Evolutionary conservation across 1,140 invertebrate species (phyloP).

Genomic region (Eriocheir sinensis): DNA sequence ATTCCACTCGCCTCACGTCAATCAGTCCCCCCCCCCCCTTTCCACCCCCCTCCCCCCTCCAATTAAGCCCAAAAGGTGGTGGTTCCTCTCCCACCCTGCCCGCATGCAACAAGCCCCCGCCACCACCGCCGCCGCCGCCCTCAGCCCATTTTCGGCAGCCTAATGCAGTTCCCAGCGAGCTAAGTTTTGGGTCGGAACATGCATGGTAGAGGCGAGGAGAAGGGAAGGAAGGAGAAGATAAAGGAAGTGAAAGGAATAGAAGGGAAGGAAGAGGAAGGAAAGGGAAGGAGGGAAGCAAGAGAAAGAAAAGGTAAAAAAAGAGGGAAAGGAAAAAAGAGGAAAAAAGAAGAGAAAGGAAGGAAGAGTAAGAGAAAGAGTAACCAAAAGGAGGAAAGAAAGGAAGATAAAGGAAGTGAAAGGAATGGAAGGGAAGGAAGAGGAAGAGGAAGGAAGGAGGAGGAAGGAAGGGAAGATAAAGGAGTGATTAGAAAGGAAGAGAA

Average conservation of each 20-base stretch:
- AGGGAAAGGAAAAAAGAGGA: background rate
- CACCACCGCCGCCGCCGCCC: background rate
- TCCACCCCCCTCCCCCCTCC: background rate
- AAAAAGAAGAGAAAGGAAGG: background rate
- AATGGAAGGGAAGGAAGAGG: background rate
- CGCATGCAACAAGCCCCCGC: background rate
- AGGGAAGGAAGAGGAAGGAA: constrained; percentile 22
- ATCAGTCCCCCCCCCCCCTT: background rate
- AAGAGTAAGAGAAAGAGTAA: background rate
- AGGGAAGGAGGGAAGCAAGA: background rate
- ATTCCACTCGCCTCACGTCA: too few species aligned
- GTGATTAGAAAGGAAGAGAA: background rate
- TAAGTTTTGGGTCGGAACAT: background rate
- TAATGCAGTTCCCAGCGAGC: too few species aligned
- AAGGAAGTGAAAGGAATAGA: constrained; percentile 9
- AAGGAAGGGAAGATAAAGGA: background rate
- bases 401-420: background rate
- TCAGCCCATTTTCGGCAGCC: too few species aligned
- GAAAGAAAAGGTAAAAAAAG: background rate
- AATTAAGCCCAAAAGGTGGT: too few species aligned
- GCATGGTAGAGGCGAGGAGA: background rate
- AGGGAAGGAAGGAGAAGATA: background rate
- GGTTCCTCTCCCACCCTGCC: background rate
- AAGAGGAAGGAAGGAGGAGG: background rate
- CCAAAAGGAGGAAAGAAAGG: background rate